Conservation (phyloP, 2,113 vertebrate species). For the Ariopsis seemanni region DNA sequence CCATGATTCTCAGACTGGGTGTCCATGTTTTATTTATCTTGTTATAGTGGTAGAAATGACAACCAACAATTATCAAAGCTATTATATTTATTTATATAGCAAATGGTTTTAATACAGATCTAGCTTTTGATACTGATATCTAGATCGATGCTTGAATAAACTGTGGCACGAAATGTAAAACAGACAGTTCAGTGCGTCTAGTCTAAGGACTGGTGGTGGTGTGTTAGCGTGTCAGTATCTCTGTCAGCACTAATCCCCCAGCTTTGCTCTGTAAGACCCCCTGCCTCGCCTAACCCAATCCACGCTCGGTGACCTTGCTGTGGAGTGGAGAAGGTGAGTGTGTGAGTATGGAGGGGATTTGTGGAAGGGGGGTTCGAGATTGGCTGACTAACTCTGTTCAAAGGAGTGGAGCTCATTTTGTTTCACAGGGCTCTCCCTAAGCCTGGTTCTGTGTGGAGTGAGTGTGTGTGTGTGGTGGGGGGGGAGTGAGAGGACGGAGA, state of each 20-base stretch:
- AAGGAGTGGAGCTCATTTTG: conserved; percentile 49
- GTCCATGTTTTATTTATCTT: not conserved
- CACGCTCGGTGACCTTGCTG: conserved; percentile 42
- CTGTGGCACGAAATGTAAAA: not conserved
- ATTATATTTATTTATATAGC: not conserved
- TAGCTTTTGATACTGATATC: not conserved
- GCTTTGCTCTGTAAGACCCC: conserved; percentile 22
- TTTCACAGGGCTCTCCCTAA: conserved; percentile 36
- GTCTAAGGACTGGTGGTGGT: conserved; percentile 5
- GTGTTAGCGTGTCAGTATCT: not conserved
- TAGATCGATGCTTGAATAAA: not conserved
- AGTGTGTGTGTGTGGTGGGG: not conserved
- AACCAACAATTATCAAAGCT: not conserved
- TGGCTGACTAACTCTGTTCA: conserved; percentile 41
- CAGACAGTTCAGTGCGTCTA: not conserved
- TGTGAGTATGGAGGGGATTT: conserved; percentile 43
- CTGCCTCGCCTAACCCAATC: not conserved
- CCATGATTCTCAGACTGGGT: not conserved
- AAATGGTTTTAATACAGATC: not conserved
- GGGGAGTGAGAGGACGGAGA: not conserved
- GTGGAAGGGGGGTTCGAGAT: conserved; percentile 30
- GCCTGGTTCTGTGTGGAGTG: conserved; percentile 16
- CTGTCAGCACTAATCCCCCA: conserved; percentile 37
- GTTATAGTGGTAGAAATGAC: not conserved
- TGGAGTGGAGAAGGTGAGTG: conserved; percentile 40